These are phyloP conservation scores for Calameuta filiformis DNA, from an alignment of 2,888 invertebrate genomes.

Conservation along the genomic window DNA sequence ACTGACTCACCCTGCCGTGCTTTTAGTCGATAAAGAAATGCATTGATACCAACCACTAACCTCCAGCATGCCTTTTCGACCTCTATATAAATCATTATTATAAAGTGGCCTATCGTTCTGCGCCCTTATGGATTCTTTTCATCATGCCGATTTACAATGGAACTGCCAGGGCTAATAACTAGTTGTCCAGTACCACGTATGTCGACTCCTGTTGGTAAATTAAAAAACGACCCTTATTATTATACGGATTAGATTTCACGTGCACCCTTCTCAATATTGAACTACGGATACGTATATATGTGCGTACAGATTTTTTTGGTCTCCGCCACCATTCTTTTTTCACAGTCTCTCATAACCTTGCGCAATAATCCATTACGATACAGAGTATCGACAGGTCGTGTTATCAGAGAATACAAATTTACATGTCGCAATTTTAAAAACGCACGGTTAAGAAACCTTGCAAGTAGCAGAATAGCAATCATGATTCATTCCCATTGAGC, in stretches of 20 bases:
- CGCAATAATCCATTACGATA: background rate
- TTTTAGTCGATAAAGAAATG: conserved; percentile 37
- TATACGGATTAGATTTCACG: background rate
- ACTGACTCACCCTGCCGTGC: conserved; percentile 23
- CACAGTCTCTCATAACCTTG: background rate
- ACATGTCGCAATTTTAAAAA: conserved; percentile 28
- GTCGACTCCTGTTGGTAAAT: background rate
- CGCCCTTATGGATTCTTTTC: background rate
- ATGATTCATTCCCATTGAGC: conserved; percentile 46
- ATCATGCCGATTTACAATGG: background rate
- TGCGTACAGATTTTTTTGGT: no score
- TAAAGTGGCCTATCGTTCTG: background rate
- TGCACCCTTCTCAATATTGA: background rate
- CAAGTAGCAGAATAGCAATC: conserved; percentile 33
- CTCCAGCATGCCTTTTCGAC: background rate
- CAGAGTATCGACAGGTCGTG: background rate
- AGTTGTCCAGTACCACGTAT: background rate
- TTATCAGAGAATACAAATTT: conserved; percentile 35
- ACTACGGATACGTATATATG: background rate
- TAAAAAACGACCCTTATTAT: background rate
- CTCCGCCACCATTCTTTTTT: background rate
- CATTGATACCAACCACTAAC: background rate
- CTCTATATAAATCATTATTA: background rate
- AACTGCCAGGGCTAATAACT: background rate
- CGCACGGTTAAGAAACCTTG: background rate